phyloP scores from a whole-genome alignment of 2,113 vertebrate genomes.

The Pedionomus torquatus region DNA sequence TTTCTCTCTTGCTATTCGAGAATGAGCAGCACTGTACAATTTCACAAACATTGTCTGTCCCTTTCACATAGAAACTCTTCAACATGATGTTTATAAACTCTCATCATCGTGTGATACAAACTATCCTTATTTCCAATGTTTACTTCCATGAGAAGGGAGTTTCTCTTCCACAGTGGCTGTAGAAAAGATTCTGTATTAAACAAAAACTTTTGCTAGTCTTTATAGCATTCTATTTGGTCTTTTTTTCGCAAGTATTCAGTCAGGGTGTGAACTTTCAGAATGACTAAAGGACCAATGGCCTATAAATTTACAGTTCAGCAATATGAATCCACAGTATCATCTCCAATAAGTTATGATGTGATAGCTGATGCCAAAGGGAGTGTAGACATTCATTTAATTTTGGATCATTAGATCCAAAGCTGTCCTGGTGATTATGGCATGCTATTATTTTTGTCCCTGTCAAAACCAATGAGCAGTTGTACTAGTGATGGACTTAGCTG shows the following conservation, averaged over 20 bases:
- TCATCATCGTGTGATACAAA: not conserved
- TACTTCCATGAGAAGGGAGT: not conserved
- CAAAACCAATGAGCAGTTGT: constrained; percentile 19
- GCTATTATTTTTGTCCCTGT: constrained; percentile 42
- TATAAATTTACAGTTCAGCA: not conserved
- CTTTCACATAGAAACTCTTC: not conserved
- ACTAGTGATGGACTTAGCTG: not conserved
- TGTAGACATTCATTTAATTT: constrained; percentile 21
- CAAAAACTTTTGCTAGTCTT: not conserved
- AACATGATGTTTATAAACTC: not conserved
- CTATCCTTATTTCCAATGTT: not conserved
- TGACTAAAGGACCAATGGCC: not conserved
- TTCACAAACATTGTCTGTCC: not conserved
- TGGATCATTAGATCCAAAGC: constrained; percentile 10
- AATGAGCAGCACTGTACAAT: not conserved
- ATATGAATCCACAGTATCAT: not conserved
- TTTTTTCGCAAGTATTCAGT: not conserved
- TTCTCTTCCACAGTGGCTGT: not conserved
- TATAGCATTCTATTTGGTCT: not conserved
- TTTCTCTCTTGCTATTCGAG: not conserved
- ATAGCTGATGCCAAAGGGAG: not conserved
- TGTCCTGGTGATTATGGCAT: not conserved
- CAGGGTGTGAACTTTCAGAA: not conserved
- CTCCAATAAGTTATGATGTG: not conserved
- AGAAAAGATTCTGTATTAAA: not conserved